phyloP scores from a whole-genome alignment of 2,888 invertebrate genomes.

The Zele albiditarsus region DNA sequence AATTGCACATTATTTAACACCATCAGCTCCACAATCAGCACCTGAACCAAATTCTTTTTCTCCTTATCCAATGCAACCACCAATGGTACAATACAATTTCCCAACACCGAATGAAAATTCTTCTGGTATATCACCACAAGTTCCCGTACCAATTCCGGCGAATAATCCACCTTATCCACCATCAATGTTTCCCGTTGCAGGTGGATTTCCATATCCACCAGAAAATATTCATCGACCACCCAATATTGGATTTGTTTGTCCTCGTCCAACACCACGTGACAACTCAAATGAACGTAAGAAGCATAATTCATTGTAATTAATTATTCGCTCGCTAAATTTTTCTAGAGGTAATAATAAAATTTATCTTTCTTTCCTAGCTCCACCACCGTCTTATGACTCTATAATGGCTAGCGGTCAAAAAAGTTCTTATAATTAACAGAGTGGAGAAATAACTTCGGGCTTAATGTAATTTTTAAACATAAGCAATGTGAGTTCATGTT shows the following conservation, averaged over 20 bases:
- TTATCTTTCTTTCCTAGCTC: conserved; percentile 36
- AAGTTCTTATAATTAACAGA: not conserved
- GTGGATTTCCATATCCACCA: conserved; percentile 31
- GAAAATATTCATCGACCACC: conserved; percentile 12
- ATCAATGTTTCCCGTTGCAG: not conserved
- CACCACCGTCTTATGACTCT: conserved; percentile 51
- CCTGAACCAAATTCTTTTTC: not conserved
- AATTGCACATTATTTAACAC: not conserved
- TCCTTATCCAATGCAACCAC: conserved; percentile 7
- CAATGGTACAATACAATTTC: not conserved
- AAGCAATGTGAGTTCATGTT: not conserved
- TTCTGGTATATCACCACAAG: not conserved
- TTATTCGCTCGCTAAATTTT: not conserved
- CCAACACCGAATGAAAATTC: not conserved
- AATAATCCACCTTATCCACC: conserved; percentile 33
- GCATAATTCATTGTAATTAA: not conserved
- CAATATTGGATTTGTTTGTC: conserved; percentile 5
- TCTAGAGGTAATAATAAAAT: not conserved
- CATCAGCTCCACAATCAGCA: conserved; percentile 6
- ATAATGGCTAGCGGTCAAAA: conserved; percentile 3
- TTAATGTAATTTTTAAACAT: too few species aligned
- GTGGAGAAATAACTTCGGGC: not conserved
- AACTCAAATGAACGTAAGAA: conserved; percentile 5
- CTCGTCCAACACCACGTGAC: not conserved
- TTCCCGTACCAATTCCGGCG: not conserved